phyloP scores from a whole-genome alignment of 2,888 invertebrate species.

The Chrysopilus asiliformis region DNA sequence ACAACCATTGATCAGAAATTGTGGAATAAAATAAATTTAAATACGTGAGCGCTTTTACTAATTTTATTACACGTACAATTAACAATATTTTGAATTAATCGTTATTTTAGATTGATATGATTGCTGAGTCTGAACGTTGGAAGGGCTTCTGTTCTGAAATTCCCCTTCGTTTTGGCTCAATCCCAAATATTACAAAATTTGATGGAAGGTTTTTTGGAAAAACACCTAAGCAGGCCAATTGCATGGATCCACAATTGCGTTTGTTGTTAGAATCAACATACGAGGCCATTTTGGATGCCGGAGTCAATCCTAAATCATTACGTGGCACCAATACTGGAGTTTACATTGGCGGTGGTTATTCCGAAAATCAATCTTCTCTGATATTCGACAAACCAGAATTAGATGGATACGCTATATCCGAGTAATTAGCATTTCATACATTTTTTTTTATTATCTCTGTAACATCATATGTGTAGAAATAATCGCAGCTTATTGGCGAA shows the following conservation, averaged over 20 bases:
- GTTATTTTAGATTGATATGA: conserved; percentile 57
- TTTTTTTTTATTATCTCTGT: conserved; percentile 79
- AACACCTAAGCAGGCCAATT: conserved; percentile 59
- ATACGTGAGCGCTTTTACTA: no score
- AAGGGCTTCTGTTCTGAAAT: conserved; percentile 56
- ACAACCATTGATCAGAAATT: no score
- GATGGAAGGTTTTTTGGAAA: conserved; percentile 65
- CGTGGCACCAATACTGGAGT: conserved; percentile 58
- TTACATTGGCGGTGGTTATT: conserved; percentile 55
- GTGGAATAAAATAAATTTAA: no score
- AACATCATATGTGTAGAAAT: conserved; percentile 74
- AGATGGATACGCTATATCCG: conserved; percentile 35
- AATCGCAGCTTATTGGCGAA: conserved; percentile 86
- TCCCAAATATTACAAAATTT: conserved; percentile 55
- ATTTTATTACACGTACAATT: no score
- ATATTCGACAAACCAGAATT: conserved; percentile 49
- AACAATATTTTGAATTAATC: no score
- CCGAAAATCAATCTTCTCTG: conserved; percentile 60
- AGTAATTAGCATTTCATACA: conserved; percentile 79
- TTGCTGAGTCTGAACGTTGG: conserved; percentile 72
- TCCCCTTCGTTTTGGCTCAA: conserved; percentile 58
- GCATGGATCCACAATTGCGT: conserved; percentile 66
- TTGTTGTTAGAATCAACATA: conserved; percentile 63
- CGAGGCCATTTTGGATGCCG: conserved; percentile 65
- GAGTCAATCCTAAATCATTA: conserved; percentile 50